Evolutionary conservation across 2,113 vertebrate species (phyloP), one percentile per base, ranked within the genome.

Genomic region (Aphyosemion australe): DNA sequence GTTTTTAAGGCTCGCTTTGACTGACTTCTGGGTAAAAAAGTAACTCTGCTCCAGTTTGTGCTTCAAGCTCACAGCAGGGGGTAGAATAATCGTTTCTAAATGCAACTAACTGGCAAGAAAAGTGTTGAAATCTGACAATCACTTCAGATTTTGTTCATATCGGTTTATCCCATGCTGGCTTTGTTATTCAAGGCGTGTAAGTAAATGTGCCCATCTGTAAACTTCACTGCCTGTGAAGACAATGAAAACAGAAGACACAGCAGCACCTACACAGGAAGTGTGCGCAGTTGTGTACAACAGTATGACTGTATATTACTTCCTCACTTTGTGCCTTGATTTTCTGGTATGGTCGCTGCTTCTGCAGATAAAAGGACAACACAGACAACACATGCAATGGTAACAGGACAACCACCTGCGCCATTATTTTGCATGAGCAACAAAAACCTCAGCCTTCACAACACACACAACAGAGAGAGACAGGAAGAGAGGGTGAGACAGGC

Each of bases 331-430:
- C 47, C 31, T 45, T 4, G 61, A 13, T 19, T 73, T 49, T 76
- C 68, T 72, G 59, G 5, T 14, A 46, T 45, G 63, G 45, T 69
- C 76, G 57, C 64, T 71, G 53, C 59, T 45, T 72, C 58, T 57
- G 19, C 14, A 64, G 32, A 61, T 10, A 67, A 72, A 15, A 61
- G 69, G 41, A 57, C 9, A 67, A 42, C 47, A 19, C 10, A 62
- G 41, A 57, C 9, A 67, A 42, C 47, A 19, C 10, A 62, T 13
- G 48, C 7, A 72, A 37, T 1, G 48, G 34, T 53, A 54, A 71
- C 50, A 61, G 68, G 64, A 63, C 74, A 78, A 79, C 54, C 83
- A 86, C 74, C 80, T 75, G 78, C 61, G 62, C 37, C 9, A 66
- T 54, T 79, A 58, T 47, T 79, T 78, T 78, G 66, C 79, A 79